phyloP scores from a whole-genome alignment of 2,797 vertebrate species.

The Zenarchopterus dispar region DNA sequence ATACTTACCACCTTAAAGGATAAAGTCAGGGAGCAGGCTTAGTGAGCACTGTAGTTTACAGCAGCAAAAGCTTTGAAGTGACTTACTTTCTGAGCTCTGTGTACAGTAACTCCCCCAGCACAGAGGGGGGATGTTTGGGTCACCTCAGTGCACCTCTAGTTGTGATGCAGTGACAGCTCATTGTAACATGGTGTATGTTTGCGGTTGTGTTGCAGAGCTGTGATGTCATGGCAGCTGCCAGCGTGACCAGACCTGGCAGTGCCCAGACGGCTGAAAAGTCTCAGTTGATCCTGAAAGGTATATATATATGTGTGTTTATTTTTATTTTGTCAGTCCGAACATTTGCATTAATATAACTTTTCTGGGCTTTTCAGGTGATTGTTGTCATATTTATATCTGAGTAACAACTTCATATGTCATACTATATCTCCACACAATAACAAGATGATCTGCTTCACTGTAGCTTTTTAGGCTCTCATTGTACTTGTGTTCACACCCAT shows the following conservation, averaged over 20 bases:
- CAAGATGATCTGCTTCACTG: no score
- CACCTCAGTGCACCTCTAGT: no score
- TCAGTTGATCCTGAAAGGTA: slow-evolving; percentile 92
- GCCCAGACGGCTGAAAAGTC: slow-evolving; percentile 87
- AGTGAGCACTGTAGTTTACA: slow-evolving; percentile 1
- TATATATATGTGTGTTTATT: no score
- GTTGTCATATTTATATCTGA: no score
- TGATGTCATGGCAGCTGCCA: slow-evolving; percentile 94
- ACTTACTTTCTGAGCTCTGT: background rate
- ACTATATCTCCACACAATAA: no score
- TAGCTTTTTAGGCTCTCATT: no score
- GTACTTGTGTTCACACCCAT: no score
- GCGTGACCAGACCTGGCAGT: slow-evolving; percentile 86
- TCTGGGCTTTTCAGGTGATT: no score
- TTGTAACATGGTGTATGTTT: slow-evolving; percentile 21
- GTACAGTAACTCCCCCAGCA: background rate
- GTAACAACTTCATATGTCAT: no score
- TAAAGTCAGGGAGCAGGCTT: background rate
- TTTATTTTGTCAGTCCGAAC: no score
- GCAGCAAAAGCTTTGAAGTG: background rate
- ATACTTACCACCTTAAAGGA: no score
- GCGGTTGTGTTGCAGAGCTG: slow-evolving; percentile 73
- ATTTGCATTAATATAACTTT: no score
- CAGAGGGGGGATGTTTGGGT: background rate
- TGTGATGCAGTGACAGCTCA: background rate